phyloP scores from a whole-genome alignment of 1,140 invertebrate genomes.

The Drosophila sproati region DNA sequence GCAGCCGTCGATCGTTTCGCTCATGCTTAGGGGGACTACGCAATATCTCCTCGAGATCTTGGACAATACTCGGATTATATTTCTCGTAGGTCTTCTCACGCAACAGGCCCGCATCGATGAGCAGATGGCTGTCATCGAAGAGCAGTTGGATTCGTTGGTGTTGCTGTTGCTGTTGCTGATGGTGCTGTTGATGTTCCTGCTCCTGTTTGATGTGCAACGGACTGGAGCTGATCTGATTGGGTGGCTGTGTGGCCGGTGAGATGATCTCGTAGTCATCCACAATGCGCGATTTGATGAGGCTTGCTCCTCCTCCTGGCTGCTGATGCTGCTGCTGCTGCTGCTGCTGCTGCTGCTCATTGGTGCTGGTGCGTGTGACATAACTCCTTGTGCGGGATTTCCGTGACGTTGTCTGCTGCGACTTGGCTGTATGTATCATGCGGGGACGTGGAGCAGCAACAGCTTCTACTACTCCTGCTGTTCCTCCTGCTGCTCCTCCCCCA shows the following conservation, averaged over 20 bases:
- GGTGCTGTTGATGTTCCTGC: slow-evolving; percentile 58
- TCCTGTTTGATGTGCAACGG: slow-evolving; percentile 81
- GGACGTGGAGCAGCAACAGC: slow-evolving; percentile 84
- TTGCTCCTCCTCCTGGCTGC: slow-evolving; percentile 20
- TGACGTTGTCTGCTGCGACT: slow-evolving; percentile 85
- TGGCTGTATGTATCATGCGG: slow-evolving; percentile 91
- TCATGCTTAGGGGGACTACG: slow-evolving; percentile 79
- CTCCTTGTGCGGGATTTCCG: slow-evolving; percentile 86
- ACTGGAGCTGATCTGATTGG: slow-evolving; percentile 81
- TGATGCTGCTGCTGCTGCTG: slow-evolving; percentile 50
- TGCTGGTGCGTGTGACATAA: slow-evolving; percentile 64
- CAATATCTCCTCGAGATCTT: slow-evolving; percentile 83
- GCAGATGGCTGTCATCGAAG: slow-evolving; percentile 71
- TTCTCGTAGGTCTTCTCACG: slow-evolving; percentile 73
- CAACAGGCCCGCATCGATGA: slow-evolving; percentile 64
- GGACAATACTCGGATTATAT: slow-evolving; percentile 78
- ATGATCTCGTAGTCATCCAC: slow-evolving; percentile 83
- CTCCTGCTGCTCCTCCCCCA: background rate
- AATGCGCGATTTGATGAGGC: slow-evolving; percentile 50
- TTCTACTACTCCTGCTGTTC: slow-evolving; percentile 6
- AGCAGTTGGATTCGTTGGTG: slow-evolving; percentile 62
- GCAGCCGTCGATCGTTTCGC: slow-evolving; percentile 55
- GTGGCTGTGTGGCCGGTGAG: slow-evolving; percentile 74
- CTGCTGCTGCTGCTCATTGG: slow-evolving; percentile 83
- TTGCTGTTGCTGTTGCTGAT: slow-evolving; percentile 46